phyloP scores from a whole-genome alignment of 2,888 invertebrate species.

The Xiphydria camelus region DNA sequence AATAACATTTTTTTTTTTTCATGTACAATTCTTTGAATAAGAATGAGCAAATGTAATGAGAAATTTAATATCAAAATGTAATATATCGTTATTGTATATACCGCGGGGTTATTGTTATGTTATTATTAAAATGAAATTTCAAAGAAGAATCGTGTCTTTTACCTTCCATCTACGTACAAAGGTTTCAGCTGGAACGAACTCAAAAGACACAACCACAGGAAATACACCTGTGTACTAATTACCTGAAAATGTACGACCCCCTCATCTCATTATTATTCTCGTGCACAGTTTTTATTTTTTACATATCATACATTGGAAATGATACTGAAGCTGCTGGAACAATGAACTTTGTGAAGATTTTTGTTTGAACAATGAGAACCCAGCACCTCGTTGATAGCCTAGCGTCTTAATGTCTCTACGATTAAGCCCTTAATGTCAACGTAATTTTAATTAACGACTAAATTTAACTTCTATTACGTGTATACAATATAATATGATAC shows the following conservation, averaged over 20 bases:
- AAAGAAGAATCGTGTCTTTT: no score
- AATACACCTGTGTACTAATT: background rate
- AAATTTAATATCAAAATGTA: constrained; percentile 39
- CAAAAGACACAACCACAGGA: no score
- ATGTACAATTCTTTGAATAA: constrained; percentile 22
- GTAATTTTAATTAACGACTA: constrained; percentile 41
- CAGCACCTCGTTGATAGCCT: constrained; percentile 26
- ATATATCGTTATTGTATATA: constrained; percentile 56
- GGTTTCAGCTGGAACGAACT: no score
- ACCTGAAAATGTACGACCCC: no score
- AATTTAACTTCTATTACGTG: constrained; percentile 42
- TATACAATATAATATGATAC: constrained; percentile 53
- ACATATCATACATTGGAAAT: constrained; percentile 58
- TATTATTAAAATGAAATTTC: constrained; percentile 48
- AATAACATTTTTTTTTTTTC: constrained; percentile 39
- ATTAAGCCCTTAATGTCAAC: constrained; percentile 27
- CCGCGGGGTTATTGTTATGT: constrained; percentile 54
- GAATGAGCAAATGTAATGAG: constrained; percentile 20
- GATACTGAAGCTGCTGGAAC: constrained; percentile 51
- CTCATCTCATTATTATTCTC: no score
- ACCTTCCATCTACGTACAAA: no score
- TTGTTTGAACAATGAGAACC: constrained; percentile 20
- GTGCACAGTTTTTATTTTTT: constrained; percentile 43
- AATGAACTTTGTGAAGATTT: constrained; percentile 34
- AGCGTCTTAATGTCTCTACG: constrained; percentile 16